Evolutionary conservation across 1,140 invertebrate genomes (phyloP).

Genomic region (Adelges cooleyi): DNA sequence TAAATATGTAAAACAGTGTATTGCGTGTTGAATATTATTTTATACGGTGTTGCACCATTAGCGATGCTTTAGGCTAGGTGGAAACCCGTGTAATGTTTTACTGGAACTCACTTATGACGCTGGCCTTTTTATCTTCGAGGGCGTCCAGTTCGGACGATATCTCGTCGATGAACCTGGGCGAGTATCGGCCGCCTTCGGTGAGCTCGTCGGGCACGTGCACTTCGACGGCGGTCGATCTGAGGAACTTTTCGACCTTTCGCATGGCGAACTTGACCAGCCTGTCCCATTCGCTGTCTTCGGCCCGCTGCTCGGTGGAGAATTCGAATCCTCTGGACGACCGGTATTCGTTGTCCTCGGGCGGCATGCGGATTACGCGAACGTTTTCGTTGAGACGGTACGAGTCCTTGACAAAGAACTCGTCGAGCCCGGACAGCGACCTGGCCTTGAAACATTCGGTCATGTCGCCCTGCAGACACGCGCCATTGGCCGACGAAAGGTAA

Average conservation of each 20-base stretch:
- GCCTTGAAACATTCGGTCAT: conserved; percentile 70
- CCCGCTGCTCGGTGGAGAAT: conserved; percentile 50
- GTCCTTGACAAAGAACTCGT: conserved; percentile 58
- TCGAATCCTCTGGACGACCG: conserved; percentile 45
- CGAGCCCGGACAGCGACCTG: conserved; percentile 54
- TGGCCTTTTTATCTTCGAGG: conserved; percentile 65
- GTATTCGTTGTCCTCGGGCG: conserved; percentile 33
- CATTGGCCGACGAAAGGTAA: conserved; percentile 56
- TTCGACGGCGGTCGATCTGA: conserved; percentile 63
- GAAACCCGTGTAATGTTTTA: too few relatives aligned
- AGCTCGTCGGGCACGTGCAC: conserved; percentile 55
- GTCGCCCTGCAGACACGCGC: conserved; percentile 58
- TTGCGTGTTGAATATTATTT: too few relatives aligned
- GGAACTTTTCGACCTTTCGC: conserved; percentile 54
- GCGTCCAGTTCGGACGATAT: conserved; percentile 68
- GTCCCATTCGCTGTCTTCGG: conserved; percentile 66
- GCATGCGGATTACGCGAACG: conserved; percentile 53
- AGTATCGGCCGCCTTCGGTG: conserved; percentile 52
- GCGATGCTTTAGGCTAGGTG: too few relatives aligned
- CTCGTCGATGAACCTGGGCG: conserved; percentile 66
- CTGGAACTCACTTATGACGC: conserved; percentile 56
- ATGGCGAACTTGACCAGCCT: conserved; percentile 59
- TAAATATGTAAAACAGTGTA: too few relatives aligned
- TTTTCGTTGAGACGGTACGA: conserved; percentile 51
- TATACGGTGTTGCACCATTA: too few relatives aligned